Percentiles rank a stretch among this genome's conserved stretches.
phyloP scores from a whole-genome alignment of 1,140 invertebrate genomes.

The Lepidotrigona ventralis region DNA sequence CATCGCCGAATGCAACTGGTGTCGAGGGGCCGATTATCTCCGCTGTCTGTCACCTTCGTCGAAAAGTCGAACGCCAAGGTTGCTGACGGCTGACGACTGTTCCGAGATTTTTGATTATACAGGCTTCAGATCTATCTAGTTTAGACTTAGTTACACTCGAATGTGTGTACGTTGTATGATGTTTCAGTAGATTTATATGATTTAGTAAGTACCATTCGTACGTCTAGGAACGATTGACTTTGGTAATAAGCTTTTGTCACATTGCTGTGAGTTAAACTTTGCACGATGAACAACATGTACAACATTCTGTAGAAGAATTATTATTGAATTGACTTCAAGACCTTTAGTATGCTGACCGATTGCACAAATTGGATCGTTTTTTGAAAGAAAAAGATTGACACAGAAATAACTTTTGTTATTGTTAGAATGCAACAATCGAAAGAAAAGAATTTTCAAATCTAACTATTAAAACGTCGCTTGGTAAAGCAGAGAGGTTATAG shows the following conservation, averaged over 20 bases:
- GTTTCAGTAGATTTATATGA: too few species aligned
- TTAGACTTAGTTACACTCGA: not conserved
- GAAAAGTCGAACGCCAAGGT: not conserved
- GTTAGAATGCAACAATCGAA: too few species aligned
- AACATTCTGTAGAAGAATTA: not conserved
- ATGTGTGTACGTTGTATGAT: not conserved
- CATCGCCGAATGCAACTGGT: conserved; percentile 57
- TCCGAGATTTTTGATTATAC: not conserved
- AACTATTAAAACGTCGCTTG: too few species aligned
- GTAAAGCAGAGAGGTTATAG: not conserved
- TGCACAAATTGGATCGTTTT: too few species aligned
- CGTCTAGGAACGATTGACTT: not conserved
- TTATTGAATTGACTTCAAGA: too few species aligned
- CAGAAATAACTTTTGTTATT: too few species aligned
- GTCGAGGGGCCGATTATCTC: not conserved
- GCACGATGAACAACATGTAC: not conserved
- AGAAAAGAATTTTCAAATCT: too few species aligned
- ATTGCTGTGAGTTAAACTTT: not conserved
- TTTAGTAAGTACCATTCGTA: too few species aligned
- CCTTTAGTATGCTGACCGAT: too few species aligned
- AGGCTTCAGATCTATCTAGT: not conserved
- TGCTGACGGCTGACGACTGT: too few species aligned
- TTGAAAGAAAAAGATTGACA: too few species aligned
- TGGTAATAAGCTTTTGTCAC: not conserved
- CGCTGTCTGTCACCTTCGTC: too few species aligned